Percentiles rank a stretch among this genome's conserved stretches.
These are phyloP conservation scores for Phrynosoma blainvillii DNA, from an alignment of 2,113 vertebrate genomes.

Conservation along the genomic window DNA sequence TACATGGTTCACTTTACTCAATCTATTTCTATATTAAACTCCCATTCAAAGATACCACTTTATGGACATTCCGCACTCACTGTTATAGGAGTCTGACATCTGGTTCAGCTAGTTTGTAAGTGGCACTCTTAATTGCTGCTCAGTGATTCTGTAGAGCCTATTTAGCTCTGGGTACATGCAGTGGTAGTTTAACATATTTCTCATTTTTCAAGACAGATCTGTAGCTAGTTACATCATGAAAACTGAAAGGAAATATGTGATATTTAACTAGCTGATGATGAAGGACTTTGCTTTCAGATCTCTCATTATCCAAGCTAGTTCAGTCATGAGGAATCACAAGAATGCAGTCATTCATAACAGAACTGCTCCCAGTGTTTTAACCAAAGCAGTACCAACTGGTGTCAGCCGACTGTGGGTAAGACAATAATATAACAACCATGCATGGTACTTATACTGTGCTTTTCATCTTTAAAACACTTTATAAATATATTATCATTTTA, in stretches of 20 bases:
- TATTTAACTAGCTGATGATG: neutral
- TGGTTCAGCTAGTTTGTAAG: neutral
- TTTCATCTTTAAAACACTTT: slow-evolving; percentile 24
- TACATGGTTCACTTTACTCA: neutral
- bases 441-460: slow-evolving; percentile 2
- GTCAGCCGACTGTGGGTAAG: neutral
- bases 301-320: slow-evolving; percentile 7
- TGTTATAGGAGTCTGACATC: neutral
- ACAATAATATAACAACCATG: neutral
- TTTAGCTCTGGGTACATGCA: neutral
- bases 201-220: neutral
- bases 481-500: slow-evolving; percentile 15
- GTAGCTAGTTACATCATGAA: neutral
- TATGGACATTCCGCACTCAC: neutral
- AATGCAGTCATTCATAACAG: neutral
- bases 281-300: slow-evolving; percentile 17
- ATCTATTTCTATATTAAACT: neutral
- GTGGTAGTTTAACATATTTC: neutral
- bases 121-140: neutral
- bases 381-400: neutral
- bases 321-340: neutral
- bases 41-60: neutral
- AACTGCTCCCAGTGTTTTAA: slow-evolving; percentile 20
- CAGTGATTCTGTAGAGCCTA: neutral
- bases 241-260: neutral